Percentiles rank a stretch among this genome's conserved stretches.
These are phyloP conservation scores for Gobio occitaniae DNA, from an alignment of 2,797 vertebrate species.

Conservation along the genomic window DNA sequence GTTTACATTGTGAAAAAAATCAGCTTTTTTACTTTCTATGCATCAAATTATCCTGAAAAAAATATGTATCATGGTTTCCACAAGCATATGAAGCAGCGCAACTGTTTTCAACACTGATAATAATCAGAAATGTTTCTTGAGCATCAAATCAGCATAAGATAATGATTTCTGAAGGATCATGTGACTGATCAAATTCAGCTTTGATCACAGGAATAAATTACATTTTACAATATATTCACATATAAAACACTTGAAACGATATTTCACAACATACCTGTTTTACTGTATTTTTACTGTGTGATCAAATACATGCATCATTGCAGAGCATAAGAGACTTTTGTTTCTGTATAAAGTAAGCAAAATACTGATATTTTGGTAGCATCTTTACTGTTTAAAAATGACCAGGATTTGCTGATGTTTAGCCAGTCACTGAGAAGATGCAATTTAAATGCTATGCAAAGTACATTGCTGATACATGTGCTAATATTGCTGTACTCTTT, in stretches of 20 bases:
- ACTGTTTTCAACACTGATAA: background rate
- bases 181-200: background rate
- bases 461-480: constrained; percentile 26
- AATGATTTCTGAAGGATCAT: background rate
- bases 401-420: background rate
- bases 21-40: no score
- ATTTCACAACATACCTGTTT: background rate
- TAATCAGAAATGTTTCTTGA: background rate
- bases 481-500: constrained; percentile 27
- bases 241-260: background rate
- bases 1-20: no score
- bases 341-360: background rate
- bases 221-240: background rate
- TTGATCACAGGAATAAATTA: background rate
- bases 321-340: background rate
- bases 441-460: constrained; percentile 27
- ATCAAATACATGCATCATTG: background rate
- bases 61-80: background rate
- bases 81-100: no score
- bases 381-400: constrained; percentile 11
- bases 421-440: constrained; percentile 4
- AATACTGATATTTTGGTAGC: background rate
- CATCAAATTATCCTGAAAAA: background rate
- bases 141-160: background rate
- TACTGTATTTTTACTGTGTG: background rate